phyloP scores from a whole-genome alignment of 2,797 vertebrate genomes.

The Eulemur albifrons region DNA sequence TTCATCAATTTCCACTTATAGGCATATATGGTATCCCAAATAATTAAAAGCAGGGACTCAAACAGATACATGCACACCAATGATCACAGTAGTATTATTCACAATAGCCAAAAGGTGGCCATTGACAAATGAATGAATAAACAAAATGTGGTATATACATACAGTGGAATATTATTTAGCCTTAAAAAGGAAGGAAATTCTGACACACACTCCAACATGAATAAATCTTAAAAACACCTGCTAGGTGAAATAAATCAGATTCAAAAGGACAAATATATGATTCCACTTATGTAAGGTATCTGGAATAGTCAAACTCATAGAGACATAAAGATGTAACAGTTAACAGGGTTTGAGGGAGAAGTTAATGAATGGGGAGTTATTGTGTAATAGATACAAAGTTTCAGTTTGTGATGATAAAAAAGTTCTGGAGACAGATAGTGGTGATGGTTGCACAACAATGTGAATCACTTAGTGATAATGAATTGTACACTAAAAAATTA shows the following conservation, averaged over 20 bases:
- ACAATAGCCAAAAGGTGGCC: background rate
- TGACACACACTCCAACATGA: background rate
- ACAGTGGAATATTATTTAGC: background rate
- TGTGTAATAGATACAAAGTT: background rate
- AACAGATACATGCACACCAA: background rate
- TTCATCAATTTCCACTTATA: background rate
- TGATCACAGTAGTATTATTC: background rate
- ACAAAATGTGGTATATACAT: background rate
- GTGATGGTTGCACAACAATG: background rate
- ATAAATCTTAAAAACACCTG: background rate
- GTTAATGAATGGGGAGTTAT: background rate
- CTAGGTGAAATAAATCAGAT: background rate
- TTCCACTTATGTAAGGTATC: background rate
- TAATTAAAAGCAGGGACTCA: background rate
- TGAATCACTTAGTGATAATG: background rate
- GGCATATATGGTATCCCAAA: background rate
- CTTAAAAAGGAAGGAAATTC: slow-evolving; percentile 8
- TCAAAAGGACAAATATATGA: background rate
- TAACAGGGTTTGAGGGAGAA: background rate
- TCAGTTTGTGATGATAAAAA: background rate
- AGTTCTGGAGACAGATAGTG: background rate
- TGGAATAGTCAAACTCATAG: background rate
- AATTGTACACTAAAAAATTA: background rate
- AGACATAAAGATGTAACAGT: background rate
- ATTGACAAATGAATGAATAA: background rate